These are phyloP conservation scores for Oxystoma pomonae DNA, from an alignment of 2,888 invertebrate species.

Conservation along the genomic window DNA sequence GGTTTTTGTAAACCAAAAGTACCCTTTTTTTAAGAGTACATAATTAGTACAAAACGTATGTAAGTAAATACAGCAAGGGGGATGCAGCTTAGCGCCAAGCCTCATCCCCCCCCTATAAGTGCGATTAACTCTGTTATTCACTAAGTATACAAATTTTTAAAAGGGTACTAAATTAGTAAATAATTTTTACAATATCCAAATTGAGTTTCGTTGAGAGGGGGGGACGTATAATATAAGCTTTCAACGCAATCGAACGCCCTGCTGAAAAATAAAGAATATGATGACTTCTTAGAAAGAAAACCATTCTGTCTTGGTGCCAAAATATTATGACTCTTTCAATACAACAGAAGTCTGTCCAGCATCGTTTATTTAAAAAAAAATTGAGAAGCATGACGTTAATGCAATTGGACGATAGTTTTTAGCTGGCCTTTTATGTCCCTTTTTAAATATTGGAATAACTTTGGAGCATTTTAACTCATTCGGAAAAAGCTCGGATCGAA, in stretches of 20 bases:
- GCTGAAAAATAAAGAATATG: neutral
- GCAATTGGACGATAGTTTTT: neutral
- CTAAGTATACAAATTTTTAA: no score
- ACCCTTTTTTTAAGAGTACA: no score
- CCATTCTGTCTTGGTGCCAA: neutral
- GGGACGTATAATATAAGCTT: no score
- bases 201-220: no score
- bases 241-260: neutral
- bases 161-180: no score
- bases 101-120: no score
- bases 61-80: no score
- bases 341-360: neutral
- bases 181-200: no score
- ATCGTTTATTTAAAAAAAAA: neutral
- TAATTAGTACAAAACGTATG: no score
- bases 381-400: neutral
- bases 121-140: no score
- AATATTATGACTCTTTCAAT: neutral
- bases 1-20: no score
- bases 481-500: neutral
- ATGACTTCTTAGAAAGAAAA: neutral
- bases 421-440: neutral
- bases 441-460: neutral
- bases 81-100: no score
- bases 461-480: neutral